These are phyloP conservation scores for Archaeoteleia sp. DNA, from an alignment of 2,888 invertebrate genomes.

Conservation along the genomic window DNA sequence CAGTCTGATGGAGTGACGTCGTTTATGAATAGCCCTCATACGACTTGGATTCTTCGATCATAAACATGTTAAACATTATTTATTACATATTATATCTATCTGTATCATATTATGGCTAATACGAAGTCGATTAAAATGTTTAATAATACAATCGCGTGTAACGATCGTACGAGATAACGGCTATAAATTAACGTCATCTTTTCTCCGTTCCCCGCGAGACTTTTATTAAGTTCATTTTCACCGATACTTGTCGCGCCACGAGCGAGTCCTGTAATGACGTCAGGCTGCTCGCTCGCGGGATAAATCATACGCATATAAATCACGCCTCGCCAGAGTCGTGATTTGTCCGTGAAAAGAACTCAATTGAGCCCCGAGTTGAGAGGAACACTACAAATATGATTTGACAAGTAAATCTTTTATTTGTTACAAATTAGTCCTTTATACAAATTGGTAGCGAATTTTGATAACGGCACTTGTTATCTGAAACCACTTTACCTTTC, in stretches of 20 bases:
- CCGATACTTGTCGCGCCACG: constrained; percentile 41
- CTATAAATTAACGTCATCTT: constrained; percentile 35
- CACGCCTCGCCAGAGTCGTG: constrained; percentile 13
- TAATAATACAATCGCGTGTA: constrained; percentile 31
- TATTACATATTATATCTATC: constrained; percentile 29
- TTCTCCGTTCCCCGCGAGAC: constrained; percentile 18
- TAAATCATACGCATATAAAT: constrained; percentile 49
- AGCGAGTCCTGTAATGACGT: constrained; percentile 46
- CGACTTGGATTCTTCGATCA: constrained; percentile 8
- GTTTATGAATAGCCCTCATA: no score
- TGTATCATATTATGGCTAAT: constrained; percentile 33
- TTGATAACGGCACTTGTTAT: no score
- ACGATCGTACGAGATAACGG: constrained; percentile 38
- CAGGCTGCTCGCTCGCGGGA: constrained; percentile 27
- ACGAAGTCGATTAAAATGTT: not conserved
- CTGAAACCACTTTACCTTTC: no score
- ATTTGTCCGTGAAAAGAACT: constrained; percentile 27
- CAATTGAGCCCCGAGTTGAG: constrained; percentile 8
- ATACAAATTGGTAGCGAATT: no score
- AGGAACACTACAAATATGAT: not conserved
- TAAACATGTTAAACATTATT: constrained; percentile 26
- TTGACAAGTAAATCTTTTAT: no score
- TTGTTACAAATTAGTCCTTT: no score
- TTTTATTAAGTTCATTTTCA: constrained; percentile 47
- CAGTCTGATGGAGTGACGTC: no score